Evolutionary conservation across 1,140 invertebrate species (phyloP).

Genomic region (Orius laevigatus): DNA sequence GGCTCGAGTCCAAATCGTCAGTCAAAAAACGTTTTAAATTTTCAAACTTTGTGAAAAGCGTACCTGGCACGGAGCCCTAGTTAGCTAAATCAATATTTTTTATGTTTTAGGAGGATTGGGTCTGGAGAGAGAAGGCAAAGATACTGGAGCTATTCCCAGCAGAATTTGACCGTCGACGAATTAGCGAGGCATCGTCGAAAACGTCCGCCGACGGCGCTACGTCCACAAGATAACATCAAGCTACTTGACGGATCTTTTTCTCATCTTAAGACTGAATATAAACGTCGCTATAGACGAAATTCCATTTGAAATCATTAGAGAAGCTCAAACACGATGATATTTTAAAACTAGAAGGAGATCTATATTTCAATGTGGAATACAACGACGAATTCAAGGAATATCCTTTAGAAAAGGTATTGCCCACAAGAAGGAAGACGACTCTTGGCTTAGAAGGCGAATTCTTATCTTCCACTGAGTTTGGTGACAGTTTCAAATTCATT

Average conservation of each 20-base stretch:
- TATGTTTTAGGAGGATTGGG: constrained; percentile 5
- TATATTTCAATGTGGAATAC: constrained; percentile 16
- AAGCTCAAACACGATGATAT: constrained; percentile 10
- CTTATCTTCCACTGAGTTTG: constrained; percentile 1
- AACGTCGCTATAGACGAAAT: constrained; percentile 12
- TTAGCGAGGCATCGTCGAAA: constrained; percentile 11
- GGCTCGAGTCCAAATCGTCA: no score
- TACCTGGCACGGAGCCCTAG: no score
- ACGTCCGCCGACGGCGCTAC: constrained; percentile 1
- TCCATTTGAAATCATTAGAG: constrained; percentile 2
- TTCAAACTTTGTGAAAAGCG: neutral
- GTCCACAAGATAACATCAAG: constrained; percentile 13
- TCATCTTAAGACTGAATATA: constrained; percentile 18
- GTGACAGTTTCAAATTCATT: constrained; percentile 10
- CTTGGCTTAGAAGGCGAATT: constrained; percentile 7
- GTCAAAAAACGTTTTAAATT: no score
- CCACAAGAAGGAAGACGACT: constrained; percentile 7
- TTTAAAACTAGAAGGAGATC: constrained; percentile 17
- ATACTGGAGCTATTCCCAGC: constrained; percentile 7
- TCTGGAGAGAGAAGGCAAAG: constrained; percentile 4
- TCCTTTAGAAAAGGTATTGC: constrained; percentile 1
- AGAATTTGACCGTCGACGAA: constrained; percentile 18
- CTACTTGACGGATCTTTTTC: constrained; percentile 14
- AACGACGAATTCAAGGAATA: constrained; percentile 14
- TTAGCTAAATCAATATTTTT: neutral